These are phyloP conservation scores for Naja naja DNA, from an alignment of 2,113 vertebrate species.

Conservation along the genomic window DNA sequence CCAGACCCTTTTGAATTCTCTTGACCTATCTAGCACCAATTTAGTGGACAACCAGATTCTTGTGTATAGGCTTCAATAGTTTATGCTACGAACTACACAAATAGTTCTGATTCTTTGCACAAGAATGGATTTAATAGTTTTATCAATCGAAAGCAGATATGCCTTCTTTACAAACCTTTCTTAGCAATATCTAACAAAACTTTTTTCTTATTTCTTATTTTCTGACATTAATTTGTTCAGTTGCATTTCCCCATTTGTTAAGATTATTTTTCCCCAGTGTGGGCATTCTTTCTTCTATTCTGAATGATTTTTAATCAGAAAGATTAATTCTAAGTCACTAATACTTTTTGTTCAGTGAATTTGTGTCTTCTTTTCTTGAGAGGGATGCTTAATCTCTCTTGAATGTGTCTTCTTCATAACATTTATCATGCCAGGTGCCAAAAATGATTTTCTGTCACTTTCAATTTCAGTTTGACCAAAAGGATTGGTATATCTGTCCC, in stretches of 20 bases:
- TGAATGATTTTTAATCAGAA: not conserved
- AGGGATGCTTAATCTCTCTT: constrained; percentile 67
- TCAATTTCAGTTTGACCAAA: constrained; percentile 72
- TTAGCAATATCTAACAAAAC: not conserved
- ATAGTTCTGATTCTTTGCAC: not conserved
- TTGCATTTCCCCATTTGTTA: not conserved
- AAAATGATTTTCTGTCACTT: constrained; percentile 80
- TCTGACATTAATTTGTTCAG: not conserved
- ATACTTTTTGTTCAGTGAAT: constrained; percentile 59
- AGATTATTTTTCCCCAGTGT: not conserved
- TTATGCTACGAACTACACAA: not conserved
- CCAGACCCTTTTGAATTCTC: no score
- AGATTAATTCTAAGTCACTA: constrained; percentile 49
- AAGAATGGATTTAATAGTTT: not conserved
- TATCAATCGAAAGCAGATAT: not conserved
- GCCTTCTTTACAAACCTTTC: not conserved
- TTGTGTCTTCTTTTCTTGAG: constrained; percentile 68
- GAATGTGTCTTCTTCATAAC: constrained; percentile 72
- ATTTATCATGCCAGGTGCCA: constrained; percentile 69
- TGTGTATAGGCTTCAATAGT: not conserved
- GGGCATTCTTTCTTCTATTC: constrained; percentile 38
- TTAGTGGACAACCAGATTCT: not conserved
- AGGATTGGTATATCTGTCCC: constrained; percentile 72
- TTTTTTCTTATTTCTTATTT: not conserved
- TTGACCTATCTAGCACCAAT: no score